phyloP scores from a whole-genome alignment of 2,888 invertebrate species.

The Monopis laevigella region DNA sequence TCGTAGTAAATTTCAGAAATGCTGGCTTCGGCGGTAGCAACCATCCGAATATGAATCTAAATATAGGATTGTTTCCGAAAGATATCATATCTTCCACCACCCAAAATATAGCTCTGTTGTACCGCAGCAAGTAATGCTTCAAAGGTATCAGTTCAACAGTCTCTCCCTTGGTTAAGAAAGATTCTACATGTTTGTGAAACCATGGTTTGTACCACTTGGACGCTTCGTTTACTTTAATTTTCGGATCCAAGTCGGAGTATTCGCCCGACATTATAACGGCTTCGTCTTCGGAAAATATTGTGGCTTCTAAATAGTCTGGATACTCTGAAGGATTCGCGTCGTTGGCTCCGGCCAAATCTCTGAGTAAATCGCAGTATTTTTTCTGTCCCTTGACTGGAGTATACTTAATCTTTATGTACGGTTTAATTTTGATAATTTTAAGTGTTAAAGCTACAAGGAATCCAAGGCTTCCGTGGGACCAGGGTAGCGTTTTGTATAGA shows the following conservation, averaged over 20 bases:
- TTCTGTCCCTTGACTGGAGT: constrained; percentile 70
- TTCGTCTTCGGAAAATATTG: constrained; percentile 68
- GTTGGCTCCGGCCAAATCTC: constrained; percentile 68
- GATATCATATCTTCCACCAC: constrained; percentile 77
- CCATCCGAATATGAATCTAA: constrained; percentile 72
- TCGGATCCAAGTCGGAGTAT: constrained; percentile 67
- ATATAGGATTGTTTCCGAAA: constrained; percentile 72
- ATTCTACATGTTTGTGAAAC: constrained; percentile 75
- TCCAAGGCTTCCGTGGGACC: constrained; percentile 74
- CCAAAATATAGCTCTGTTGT: constrained; percentile 77
- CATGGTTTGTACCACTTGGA: constrained; percentile 76
- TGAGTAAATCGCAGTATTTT: constrained; percentile 70
- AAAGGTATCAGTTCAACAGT: constrained; percentile 70
- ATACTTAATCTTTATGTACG: constrained; percentile 72
- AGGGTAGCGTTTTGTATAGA: constrained; percentile 69
- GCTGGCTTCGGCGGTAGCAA: constrained; percentile 75
- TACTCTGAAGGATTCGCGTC: constrained; percentile 43
- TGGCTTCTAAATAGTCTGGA: constrained; percentile 74
- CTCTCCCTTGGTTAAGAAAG: constrained; percentile 60
- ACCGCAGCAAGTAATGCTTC: constrained; percentile 70
- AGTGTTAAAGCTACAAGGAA: constrained; percentile 73
- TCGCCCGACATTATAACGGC: constrained; percentile 75
- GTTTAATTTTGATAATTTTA: constrained; percentile 70
- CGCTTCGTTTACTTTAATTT: constrained; percentile 61
- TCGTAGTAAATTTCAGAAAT: constrained; percentile 77